Percentiles rank a stretch among this genome's conserved stretches.
These are phyloP conservation scores for Lonchura striata DNA, from an alignment of 2,113 vertebrate species.

Conservation along the genomic window DNA sequence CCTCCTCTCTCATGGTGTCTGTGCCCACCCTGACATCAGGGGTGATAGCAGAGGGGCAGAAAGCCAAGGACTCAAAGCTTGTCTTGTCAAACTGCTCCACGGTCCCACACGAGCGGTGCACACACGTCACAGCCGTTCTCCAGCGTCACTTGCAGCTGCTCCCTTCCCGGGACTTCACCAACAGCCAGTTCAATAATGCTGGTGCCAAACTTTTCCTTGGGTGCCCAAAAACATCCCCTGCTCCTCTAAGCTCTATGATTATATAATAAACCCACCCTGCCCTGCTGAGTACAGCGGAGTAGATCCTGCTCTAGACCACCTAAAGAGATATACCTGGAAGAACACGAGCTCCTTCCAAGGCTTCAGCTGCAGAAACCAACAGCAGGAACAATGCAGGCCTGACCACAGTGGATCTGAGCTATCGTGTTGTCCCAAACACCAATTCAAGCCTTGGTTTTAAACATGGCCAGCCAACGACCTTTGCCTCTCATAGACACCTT, in stretches of 20 bases:
- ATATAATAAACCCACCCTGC: not conserved
- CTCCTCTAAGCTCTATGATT: not conserved
- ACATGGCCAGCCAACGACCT: not conserved
- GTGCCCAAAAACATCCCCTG: not conserved
- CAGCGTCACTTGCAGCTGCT: not conserved
- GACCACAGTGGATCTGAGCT: rapidly evolving
- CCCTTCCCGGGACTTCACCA: not conserved
- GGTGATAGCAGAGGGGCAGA: not conserved
- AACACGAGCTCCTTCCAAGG: not conserved
- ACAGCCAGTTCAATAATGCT: not conserved
- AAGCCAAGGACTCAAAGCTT: not conserved
- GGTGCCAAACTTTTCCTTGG: not conserved
- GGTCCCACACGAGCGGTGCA: rapidly evolving
- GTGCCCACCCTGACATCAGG: rapidly evolving
- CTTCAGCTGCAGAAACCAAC: rapidly evolving
- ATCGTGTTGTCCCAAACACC: not conserved
- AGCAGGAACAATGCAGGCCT: not conserved
- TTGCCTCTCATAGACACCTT: not conserved
- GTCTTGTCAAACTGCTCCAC: not conserved
- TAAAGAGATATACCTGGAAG: not conserved
- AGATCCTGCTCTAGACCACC: not conserved
- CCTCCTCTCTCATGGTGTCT: not conserved
- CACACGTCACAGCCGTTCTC: rapidly evolving
- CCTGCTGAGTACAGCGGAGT: too few relatives aligned
- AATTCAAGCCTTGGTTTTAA: not conserved